phyloP scores from a whole-genome alignment of 2,113 vertebrate genomes.

The Boulengeromyrus knoepffleri region DNA sequence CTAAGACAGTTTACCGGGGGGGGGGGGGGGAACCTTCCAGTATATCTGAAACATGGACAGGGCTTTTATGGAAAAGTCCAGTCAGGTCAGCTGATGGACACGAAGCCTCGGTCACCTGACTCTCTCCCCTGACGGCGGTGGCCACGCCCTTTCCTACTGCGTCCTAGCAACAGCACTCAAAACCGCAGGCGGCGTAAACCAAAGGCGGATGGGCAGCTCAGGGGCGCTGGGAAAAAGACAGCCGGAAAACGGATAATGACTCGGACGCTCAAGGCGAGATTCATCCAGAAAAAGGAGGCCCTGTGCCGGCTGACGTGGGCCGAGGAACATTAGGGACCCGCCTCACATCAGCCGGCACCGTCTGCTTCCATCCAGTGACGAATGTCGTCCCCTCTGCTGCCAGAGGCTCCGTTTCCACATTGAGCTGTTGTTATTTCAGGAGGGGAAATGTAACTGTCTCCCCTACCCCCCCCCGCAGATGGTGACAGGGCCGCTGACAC shows the following conservation, averaged over 20 bases:
- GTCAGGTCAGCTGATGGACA: neutral
- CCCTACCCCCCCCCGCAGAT: constrained; percentile 45
- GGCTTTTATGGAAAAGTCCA: neutral
- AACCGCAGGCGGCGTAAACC: neutral
- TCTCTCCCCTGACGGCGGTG: neutral
- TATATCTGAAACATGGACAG: neutral
- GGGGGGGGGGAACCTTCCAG: neutral
- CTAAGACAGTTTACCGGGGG: neutral
- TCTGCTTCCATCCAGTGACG: neutral
- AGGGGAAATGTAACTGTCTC: constrained; percentile 51
- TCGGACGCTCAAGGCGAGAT: neutral
- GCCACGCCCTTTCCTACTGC: neutral
- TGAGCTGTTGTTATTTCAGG: constrained; percentile 39
- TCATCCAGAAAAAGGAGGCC: neutral
- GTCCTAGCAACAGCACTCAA: neutral
- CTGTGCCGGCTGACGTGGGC: neutral
- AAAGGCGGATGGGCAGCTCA: neutral
- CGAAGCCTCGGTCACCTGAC: neutral
- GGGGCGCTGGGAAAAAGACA: neutral
- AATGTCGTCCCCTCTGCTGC: neutral
- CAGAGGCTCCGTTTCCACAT: constrained; percentile 15
- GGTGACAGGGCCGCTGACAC: constrained; percentile 58
- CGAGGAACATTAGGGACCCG: neutral
- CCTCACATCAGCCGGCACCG: neutral
- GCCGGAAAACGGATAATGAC: neutral